Conservation (phyloP, 30 jellyfish, hydroid and myxozoan genomes). For the Chironex yamaguchii region DNA sequence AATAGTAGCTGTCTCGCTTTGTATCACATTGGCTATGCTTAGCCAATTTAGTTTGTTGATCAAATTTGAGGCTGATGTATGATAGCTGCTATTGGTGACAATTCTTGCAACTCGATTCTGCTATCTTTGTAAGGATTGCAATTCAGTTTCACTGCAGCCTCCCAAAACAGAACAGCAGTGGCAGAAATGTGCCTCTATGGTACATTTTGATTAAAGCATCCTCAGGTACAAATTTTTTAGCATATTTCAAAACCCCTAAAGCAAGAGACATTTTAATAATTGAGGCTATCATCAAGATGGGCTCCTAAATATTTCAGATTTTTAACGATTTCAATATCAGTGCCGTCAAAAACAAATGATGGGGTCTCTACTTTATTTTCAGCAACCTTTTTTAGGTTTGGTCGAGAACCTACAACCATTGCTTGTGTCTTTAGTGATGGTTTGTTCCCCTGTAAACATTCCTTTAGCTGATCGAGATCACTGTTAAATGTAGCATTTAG, state of each 20-base stretch:
- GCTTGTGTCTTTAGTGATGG: constrained; percentile 17
- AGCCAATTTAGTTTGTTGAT: constrained; percentile 8
- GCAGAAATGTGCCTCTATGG: background rate
- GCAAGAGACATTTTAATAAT: background rate
- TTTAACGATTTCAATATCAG: constrained; percentile 19
- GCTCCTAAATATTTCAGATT: constrained; percentile 14
- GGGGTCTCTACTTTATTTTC: constrained; percentile 1
- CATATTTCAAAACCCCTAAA: constrained; percentile 2
- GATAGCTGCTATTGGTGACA: too few species aligned
- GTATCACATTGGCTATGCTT: background rate
- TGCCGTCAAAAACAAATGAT: constrained; percentile 6
- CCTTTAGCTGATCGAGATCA: constrained; percentile 12
- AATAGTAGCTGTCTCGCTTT: constrained; percentile 21
- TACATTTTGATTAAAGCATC: constrained; percentile 8
- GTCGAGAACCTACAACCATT: constrained; percentile 21
- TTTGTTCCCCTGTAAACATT: constrained; percentile 19
- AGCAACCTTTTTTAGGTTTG: background rate
- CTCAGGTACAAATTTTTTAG: constrained; percentile 6
- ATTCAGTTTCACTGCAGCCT: constrained; percentile 13
- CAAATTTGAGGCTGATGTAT: constrained; percentile 1
- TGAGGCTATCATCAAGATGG: constrained; percentile 4
- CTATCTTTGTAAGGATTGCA: constrained; percentile 8
- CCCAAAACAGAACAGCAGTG: background rate
- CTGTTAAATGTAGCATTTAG: constrained; percentile 8
- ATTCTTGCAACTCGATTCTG: too few species aligned